Evolutionary conservation across 2,888 invertebrate species (phyloP).

Genomic region (Ichneumoninae sp.): DNA sequence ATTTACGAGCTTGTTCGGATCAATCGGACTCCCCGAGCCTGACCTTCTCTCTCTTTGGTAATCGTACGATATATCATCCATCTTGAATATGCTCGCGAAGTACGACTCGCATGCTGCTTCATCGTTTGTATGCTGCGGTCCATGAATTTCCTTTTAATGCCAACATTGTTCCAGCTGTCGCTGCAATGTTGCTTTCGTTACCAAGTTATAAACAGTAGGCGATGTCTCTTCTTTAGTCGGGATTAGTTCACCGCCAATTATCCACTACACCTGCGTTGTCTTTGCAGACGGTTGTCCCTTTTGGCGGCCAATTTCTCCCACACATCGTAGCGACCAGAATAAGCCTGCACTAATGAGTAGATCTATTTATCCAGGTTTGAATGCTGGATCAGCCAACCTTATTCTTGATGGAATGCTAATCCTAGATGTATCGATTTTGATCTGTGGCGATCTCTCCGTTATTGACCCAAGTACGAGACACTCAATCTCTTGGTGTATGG

Average conservation of each 20-base stretch:
- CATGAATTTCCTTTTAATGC: slow-evolving; percentile 31
- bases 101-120: slow-evolving; percentile 31
- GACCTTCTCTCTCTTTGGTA: slow-evolving; percentile 33
- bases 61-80: slow-evolving; percentile 41
- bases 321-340: slow-evolving; percentile 58
- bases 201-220: slow-evolving; percentile 5
- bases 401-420: slow-evolving; percentile 52
- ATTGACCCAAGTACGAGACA: slow-evolving; percentile 59
- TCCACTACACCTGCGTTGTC: slow-evolving; percentile 56
- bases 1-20: slow-evolving; percentile 16
- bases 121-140: background rate
- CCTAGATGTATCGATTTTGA: slow-evolving; percentile 31
- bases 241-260: slow-evolving; percentile 49
- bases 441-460: slow-evolving; percentile 46
- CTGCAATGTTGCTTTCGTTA: slow-evolving; percentile 13
- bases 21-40: slow-evolving; percentile 14
- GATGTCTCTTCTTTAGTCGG: background rate
- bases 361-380: slow-evolving; percentile 52
- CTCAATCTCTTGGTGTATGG: slow-evolving; percentile 36
- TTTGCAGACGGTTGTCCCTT: slow-evolving; percentile 43
- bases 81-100: slow-evolving; percentile 23
- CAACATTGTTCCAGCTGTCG: slow-evolving; percentile 28
- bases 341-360: slow-evolving; percentile 56
- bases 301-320: slow-evolving; percentile 43
- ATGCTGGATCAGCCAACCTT: slow-evolving; percentile 59